A percentile compares a stretch with the other conserved stretches of the same genome.
phyloP scores from a whole-genome alignment of 2,888 invertebrate species.

The Mythimna pallens region DNA sequence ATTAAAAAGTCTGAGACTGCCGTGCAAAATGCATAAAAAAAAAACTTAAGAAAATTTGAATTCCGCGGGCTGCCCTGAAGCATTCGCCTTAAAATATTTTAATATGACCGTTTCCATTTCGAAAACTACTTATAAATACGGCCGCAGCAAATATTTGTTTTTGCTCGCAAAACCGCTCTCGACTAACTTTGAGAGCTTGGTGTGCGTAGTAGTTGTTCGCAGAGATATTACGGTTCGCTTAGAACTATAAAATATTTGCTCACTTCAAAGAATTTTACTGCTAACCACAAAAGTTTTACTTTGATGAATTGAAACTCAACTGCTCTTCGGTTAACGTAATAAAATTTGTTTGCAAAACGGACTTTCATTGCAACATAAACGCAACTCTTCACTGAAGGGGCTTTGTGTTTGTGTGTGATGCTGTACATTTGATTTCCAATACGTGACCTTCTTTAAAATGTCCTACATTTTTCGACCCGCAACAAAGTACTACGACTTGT shows the following conservation, averaged over 20 bases:
- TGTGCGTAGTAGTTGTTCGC: constrained; percentile 40
- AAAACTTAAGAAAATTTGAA: no score
- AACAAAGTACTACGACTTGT: constrained; percentile 58
- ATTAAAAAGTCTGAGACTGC: no score
- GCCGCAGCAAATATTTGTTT: constrained; percentile 51
- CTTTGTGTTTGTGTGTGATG: constrained; percentile 16
- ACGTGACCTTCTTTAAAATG: constrained; percentile 50
- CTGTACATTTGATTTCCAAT: constrained; percentile 34
- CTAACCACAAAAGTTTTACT: constrained; percentile 48
- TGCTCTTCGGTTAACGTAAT: constrained; percentile 27
- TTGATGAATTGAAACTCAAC: constrained; percentile 49
- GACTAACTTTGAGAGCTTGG: constrained; percentile 37
- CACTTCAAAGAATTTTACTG: constrained; percentile 51
- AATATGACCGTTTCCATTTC: constrained; percentile 38
- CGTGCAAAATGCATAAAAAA: no score
- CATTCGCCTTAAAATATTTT: constrained; percentile 29
- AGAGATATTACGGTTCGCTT: constrained; percentile 46
- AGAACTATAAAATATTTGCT: constrained; percentile 52
- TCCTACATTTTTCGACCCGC: constrained; percentile 49
- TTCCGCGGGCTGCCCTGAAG: no score
- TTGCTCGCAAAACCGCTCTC: constrained; percentile 44
- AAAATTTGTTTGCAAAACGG: constrained; percentile 45
- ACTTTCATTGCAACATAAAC: constrained; percentile 26
- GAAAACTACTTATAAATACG: constrained; percentile 39
- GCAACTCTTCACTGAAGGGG: constrained; percentile 2